Evolutionary conservation across 2,797 vertebrate species (phyloP).

Genomic region (Enteromius thamalakanensis): DNA sequence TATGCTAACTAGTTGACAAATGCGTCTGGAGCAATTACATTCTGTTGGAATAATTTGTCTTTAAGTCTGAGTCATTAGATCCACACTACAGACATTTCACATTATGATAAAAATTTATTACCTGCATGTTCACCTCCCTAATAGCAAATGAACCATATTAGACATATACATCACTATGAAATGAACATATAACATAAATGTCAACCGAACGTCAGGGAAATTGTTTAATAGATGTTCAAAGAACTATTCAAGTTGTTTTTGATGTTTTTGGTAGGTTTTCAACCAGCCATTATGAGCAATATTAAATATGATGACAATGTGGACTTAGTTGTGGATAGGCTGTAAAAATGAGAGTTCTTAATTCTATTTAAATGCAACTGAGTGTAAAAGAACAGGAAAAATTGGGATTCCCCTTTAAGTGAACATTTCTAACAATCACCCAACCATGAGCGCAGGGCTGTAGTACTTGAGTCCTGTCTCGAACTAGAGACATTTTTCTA

Average conservation of each 20-base stretch:
- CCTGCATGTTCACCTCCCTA: not conserved
- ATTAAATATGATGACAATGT: not conserved
- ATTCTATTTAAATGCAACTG: conserved; percentile 8
- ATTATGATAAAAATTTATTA: not conserved
- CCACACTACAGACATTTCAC: not conserved
- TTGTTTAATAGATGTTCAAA: conserved; percentile 16
- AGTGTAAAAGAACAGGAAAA: not conserved
- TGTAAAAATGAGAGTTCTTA: not conserved
- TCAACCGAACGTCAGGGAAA: not conserved
- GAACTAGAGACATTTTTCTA: no score
- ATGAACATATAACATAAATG: not conserved
- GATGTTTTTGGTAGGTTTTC: conserved; percentile 4
- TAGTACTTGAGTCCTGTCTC: no score
- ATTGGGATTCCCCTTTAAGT: not conserved
- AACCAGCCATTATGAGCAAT: conserved; percentile 11
- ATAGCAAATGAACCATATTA: conserved; percentile 2
- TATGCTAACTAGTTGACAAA: conserved; percentile 17
- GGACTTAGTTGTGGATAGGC: not conserved
- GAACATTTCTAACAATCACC: conserved; percentile 1
- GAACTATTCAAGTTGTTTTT: not conserved
- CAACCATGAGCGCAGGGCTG: not conserved
- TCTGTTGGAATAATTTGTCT: not conserved
- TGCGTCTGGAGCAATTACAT: conserved; percentile 24
- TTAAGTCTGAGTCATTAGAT: conserved; percentile 21
- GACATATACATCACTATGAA: conserved; percentile 30